phyloP scores from a whole-genome alignment of 2,888 invertebrate genomes.

The Exephanes ischioxanthus region DNA sequence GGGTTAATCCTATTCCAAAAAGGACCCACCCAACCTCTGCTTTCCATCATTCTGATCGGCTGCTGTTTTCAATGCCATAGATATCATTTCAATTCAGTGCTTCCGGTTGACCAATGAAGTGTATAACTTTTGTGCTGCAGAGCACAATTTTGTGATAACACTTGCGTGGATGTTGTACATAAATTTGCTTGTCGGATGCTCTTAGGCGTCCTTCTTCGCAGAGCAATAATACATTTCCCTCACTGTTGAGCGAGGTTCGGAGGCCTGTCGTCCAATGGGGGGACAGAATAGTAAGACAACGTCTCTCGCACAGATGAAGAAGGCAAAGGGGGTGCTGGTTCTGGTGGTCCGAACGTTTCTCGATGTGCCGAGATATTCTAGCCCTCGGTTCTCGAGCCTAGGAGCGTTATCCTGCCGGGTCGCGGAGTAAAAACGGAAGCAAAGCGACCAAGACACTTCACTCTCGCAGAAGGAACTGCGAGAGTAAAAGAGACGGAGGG shows the following conservation, averaged over 20 bases:
- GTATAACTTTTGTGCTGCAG: not conserved
- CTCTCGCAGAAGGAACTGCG: slow-evolving; percentile 1
- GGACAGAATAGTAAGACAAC: not conserved
- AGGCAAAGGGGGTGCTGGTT: slow-evolving; percentile 24
- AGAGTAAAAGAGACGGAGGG: slow-evolving; percentile 22
- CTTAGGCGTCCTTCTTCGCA: slow-evolving; percentile 10
- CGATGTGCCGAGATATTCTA: slow-evolving; percentile 31
- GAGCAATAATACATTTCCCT: slow-evolving; percentile 28
- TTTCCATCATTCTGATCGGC: too few species aligned
- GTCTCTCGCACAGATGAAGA: slow-evolving; percentile 27
- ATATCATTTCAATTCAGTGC: too few species aligned
- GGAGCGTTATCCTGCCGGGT: slow-evolving; percentile 44
- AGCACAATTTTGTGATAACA: slow-evolving; percentile 12
- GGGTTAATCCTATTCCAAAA: too few species aligned
- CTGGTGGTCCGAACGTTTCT: slow-evolving; percentile 38
- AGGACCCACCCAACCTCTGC: too few species aligned
- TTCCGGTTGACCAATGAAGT: not conserved
- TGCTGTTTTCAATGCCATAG: too few species aligned
- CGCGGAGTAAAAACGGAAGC: slow-evolving; percentile 38
- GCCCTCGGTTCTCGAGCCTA: slow-evolving; percentile 22
- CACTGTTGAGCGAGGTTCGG: not conserved
- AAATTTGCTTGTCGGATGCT: slow-evolving; percentile 27
- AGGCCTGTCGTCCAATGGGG: not conserved
- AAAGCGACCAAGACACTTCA: slow-evolving; percentile 56
- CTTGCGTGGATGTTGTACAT: slow-evolving; percentile 4